Conservation (phyloP, 2,888 invertebrate species). For the Aleiodes leptofemur region DNA sequence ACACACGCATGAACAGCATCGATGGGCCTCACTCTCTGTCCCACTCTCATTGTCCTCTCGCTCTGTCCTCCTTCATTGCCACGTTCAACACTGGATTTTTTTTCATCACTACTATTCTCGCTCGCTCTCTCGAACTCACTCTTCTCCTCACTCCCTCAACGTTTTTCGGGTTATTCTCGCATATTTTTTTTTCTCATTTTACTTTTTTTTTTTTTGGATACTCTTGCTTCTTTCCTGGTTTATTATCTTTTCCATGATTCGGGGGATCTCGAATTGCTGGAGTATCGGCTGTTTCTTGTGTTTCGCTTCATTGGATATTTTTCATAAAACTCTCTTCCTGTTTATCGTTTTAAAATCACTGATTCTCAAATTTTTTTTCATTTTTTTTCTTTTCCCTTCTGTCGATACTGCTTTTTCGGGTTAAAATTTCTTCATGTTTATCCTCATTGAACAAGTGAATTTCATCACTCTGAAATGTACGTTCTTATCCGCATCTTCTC, state of each 20-base stretch:
- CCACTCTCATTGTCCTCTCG: constrained; percentile 50
- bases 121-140: not conserved
- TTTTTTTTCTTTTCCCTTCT: constrained; percentile 30
- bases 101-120: constrained; percentile 8
- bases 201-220: constrained; percentile 6
- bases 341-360: constrained; percentile 29
- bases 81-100: constrained; percentile 29
- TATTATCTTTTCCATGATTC: constrained; percentile 13
- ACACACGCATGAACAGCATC: constrained; percentile 61
- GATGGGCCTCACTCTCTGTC: constrained; percentile 51
- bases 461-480: not conserved
- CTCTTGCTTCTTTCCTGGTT: constrained; percentile 24
- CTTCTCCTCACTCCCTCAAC: not conserved
- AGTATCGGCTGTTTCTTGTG: constrained; percentile 2
- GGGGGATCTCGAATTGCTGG: not conserved
- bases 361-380: constrained; percentile 2
- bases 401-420: not conserved
- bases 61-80: constrained; percentile 15
- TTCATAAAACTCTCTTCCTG: constrained; percentile 7
- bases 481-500: constrained; percentile 25
- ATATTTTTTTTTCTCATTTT: constrained; percentile 28
- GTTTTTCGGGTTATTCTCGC: constrained; percentile 14
- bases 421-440: constrained; percentile 12
- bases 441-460: constrained; percentile 18
- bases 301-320: constrained; percentile 19